Percentiles rank a stretch among this genome's conserved stretches.
phyloP scores from a whole-genome alignment of 2,113 vertebrate genomes.

The Felis chaus region DNA sequence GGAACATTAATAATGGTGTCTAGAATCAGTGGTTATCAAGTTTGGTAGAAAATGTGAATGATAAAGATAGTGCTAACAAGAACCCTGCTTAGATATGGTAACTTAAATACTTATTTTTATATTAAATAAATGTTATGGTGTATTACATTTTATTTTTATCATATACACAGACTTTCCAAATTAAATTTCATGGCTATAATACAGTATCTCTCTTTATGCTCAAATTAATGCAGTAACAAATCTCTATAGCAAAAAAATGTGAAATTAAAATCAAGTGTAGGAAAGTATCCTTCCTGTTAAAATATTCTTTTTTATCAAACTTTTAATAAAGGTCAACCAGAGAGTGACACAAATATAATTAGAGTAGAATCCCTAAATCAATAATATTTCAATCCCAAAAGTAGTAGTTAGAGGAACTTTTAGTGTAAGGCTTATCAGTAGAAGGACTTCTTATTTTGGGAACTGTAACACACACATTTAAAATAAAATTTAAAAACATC shows the following conservation, averaged over 20 bases:
- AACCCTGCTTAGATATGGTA: not conserved
- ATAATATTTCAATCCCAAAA: constrained; percentile 78
- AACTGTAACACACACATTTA: constrained; percentile 56
- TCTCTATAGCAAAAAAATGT: not conserved
- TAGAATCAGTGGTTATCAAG: not conserved
- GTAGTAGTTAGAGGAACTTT: constrained; percentile 77
- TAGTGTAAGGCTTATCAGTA: constrained; percentile 72
- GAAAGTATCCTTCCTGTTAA: constrained; percentile 52
- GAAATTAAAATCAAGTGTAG: constrained; percentile 39
- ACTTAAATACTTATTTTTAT: not conserved
- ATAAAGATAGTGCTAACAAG: not conserved
- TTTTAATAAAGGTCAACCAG: constrained; percentile 79
- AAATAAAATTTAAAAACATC: constrained; percentile 76
- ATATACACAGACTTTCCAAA: not conserved
- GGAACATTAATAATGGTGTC: not conserved
- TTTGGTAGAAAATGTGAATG: not conserved
- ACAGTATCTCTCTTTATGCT: not conserved
- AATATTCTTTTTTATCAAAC: constrained; percentile 68
- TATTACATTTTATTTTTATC: not conserved
- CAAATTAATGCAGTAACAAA: not conserved
- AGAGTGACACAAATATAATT: constrained; percentile 78
- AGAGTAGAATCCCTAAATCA: constrained; percentile 77
- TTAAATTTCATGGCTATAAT: not conserved
- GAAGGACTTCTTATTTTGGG: constrained; percentile 71
- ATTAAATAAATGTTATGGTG: not conserved